phyloP scores from a whole-genome alignment of 1,140 invertebrate species.

The Drosophila tristis region DNA sequence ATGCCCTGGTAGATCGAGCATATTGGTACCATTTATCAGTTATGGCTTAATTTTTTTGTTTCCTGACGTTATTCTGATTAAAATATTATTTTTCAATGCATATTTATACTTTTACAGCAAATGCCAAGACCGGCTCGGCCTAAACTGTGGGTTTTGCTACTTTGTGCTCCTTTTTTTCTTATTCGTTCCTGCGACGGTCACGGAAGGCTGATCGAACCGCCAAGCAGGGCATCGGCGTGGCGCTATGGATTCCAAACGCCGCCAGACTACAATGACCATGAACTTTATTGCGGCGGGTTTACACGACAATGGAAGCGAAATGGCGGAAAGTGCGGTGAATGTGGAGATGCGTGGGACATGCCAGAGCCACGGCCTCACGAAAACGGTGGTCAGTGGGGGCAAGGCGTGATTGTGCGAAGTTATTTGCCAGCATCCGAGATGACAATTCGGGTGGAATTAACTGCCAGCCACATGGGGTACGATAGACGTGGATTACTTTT shows the following conservation, averaged over 20 bases:
- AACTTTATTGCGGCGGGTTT: conserved; percentile 95
- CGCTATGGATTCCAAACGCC: conserved; percentile 90
- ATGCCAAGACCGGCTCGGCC: too few species aligned
- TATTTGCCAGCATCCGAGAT: conserved; percentile 89
- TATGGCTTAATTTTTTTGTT: too few species aligned
- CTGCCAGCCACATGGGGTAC: conserved; percentile 90
- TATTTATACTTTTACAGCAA: too few species aligned
- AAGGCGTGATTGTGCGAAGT: conserved; percentile 91
- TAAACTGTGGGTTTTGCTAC: too few species aligned
- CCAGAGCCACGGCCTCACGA: conserved; percentile 91
- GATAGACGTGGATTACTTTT: background rate
- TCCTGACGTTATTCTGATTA: too few species aligned
- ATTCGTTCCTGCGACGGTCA: conserved; percentile 85
- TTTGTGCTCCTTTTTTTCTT: too few species aligned
- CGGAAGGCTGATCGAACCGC: conserved; percentile 93
- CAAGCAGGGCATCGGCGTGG: conserved; percentile 91
- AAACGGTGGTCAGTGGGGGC: conserved; percentile 92
- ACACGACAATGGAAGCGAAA: conserved; percentile 89
- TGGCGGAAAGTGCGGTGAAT: conserved; percentile 93
- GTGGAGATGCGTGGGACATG: conserved; percentile 93
- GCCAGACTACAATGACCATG: conserved; percentile 94
- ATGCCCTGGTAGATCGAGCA: too few species aligned
- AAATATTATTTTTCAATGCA: too few species aligned
- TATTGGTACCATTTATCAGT: too few species aligned
- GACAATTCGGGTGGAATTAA: conserved; percentile 90